Conservation (phyloP, 2,888 invertebrate species). For the Agonopterix alstromeriana region DNA sequence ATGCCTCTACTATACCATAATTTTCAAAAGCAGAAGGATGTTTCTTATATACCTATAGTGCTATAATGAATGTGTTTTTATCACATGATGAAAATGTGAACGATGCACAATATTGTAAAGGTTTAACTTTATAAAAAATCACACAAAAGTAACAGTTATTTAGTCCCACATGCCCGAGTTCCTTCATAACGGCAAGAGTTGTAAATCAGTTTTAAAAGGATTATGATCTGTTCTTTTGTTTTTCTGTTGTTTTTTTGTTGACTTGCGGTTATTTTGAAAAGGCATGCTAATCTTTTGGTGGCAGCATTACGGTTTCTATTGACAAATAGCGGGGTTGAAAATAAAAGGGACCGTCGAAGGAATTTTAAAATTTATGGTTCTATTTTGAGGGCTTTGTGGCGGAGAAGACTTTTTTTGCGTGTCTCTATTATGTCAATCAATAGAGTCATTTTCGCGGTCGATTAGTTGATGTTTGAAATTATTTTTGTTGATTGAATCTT, state of each 20-base stretch:
- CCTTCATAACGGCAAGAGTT: constrained; percentile 24
- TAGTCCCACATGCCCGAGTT: neutral
- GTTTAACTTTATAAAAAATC: constrained; percentile 1
- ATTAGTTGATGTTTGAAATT: too few species aligned
- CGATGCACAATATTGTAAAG: constrained; percentile 1
- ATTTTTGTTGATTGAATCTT: too few species aligned
- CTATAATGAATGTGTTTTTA: neutral
- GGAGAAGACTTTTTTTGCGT: constrained; percentile 1
- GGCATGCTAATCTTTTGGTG: constrained; percentile 23
- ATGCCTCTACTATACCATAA: too few species aligned
- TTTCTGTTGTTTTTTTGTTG: constrained; percentile 26
- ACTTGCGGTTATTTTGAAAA: constrained; percentile 30
- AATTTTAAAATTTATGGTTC: constrained; percentile 42
- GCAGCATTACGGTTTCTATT: constrained; percentile 27
- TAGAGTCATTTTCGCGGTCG: too few species aligned
- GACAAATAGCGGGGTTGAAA: constrained; percentile 35
- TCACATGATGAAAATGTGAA: neutral
- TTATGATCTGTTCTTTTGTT: constrained; percentile 49
- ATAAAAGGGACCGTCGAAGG: constrained; percentile 33
- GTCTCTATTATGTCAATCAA: too few species aligned
- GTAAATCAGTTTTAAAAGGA: constrained; percentile 57
- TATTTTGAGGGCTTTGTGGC: constrained; percentile 17
- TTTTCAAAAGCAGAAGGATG: neutral
- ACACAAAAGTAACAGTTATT: neutral
- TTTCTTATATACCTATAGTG: neutral